Evolutionary conservation across 2,888 invertebrate genomes (phyloP).

Genomic region (Molanna angustata): DNA sequence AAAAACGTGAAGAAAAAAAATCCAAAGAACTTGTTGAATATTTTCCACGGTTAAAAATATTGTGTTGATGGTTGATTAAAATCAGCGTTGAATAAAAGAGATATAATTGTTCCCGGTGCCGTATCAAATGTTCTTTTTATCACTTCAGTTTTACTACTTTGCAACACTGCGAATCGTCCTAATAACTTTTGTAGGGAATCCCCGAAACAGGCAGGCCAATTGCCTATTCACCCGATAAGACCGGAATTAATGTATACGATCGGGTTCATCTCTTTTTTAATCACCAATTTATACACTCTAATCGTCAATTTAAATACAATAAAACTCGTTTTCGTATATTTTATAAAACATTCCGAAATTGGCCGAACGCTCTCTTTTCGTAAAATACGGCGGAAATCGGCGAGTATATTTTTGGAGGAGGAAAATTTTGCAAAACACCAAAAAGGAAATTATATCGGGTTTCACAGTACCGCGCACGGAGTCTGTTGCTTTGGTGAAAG

Average conservation of each 20-base stretch:
- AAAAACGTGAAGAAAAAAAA: no score
- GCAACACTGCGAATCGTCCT: neutral
- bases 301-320: neutral
- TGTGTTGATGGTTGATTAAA: no score
- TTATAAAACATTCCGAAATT: neutral
- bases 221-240: constrained; percentile 2
- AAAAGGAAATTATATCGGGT: no score
- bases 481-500: no score
- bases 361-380: no score
- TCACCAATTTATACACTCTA: neutral
- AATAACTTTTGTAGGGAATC: neutral
- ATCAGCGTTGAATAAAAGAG: neutral
- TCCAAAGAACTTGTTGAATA: no score
- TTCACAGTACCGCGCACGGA: no score
- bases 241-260: neutral
- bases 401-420: no score
- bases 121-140: neutral
- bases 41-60: no score
- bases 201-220: neutral
- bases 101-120: neutral
- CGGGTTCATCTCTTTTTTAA: neutral
- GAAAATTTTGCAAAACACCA: no score
- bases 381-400: no score
- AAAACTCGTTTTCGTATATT: neutral
- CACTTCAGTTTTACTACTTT: neutral